Evolutionary conservation across 2,113 vertebrate species (phyloP).

Genomic region (Tonatia bakeri): DNA sequence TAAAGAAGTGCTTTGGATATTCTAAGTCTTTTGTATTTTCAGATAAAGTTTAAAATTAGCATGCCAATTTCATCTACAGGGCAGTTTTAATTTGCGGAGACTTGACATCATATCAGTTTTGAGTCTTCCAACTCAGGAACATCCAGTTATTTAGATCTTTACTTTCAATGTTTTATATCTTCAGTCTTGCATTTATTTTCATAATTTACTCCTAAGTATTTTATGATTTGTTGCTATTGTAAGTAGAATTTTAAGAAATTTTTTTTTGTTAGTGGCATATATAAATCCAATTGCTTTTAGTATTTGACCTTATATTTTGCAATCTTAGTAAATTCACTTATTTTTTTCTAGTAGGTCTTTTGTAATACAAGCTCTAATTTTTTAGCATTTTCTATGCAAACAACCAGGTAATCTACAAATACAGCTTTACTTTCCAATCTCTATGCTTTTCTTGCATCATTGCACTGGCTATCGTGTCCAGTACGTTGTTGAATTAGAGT

Average conservation of each 20-base stretch:
- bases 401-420: not conserved
- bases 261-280: not conserved
- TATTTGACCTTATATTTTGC: not conserved
- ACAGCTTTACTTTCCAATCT: not conserved
- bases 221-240: not conserved
- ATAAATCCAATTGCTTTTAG: not conserved
- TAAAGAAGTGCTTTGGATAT: not conserved
- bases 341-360: not conserved
- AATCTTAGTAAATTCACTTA: not conserved
- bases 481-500: not conserved
- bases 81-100: not conserved
- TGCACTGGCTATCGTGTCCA: not conserved
- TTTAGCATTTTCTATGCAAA: not conserved
- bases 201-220: not conserved
- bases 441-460: not conserved
- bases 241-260: not conserved
- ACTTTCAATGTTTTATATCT: not conserved
- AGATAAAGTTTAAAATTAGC: conserved; percentile 9
- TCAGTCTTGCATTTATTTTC: not conserved
- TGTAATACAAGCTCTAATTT: not conserved
- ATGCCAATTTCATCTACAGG: not conserved
- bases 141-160: conserved; percentile 8
- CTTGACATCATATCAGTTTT: not conserved
- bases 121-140: not conserved
- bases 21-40: not conserved